phyloP scores from a whole-genome alignment of 1,140 invertebrate genomes.

The Armadillidium nasatum region DNA sequence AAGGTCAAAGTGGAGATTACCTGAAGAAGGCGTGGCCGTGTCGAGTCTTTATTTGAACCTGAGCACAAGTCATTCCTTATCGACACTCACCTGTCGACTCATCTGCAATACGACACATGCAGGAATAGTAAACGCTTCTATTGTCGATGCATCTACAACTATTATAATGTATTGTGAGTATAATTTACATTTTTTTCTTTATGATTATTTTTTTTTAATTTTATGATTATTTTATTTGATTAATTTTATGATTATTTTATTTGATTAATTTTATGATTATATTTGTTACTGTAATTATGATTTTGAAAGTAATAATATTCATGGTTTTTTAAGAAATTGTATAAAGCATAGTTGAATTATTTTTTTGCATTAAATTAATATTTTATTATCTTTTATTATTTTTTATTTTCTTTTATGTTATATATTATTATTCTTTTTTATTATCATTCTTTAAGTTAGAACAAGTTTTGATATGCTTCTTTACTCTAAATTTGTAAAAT shows the following conservation, averaged over 20 bases:
- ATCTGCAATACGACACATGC: background rate
- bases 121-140: background rate
- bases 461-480: no score
- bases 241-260: background rate
- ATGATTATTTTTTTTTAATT: no score
- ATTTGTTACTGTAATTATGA: background rate
- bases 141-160: background rate
- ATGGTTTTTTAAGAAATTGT: background rate
- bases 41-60: constrained; percentile 23
- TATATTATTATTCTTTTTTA: no score
- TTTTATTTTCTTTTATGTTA: no score
- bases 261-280: background rate
- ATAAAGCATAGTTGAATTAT: no score
- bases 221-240: no score
- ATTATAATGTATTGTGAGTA: background rate
- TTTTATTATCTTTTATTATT: no score
- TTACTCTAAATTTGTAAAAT: no score
- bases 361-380: background rate
- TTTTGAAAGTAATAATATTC: no score
- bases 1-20: constrained; percentile 12
- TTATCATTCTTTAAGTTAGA: no score
- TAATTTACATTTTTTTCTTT: background rate
- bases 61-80: constrained; percentile 5
- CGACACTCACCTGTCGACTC: background rate
- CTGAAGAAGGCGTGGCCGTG: constrained; percentile 13